phyloP scores from a whole-genome alignment of 1,140 invertebrate species.

The Helicorthomorpha holstii region DNA sequence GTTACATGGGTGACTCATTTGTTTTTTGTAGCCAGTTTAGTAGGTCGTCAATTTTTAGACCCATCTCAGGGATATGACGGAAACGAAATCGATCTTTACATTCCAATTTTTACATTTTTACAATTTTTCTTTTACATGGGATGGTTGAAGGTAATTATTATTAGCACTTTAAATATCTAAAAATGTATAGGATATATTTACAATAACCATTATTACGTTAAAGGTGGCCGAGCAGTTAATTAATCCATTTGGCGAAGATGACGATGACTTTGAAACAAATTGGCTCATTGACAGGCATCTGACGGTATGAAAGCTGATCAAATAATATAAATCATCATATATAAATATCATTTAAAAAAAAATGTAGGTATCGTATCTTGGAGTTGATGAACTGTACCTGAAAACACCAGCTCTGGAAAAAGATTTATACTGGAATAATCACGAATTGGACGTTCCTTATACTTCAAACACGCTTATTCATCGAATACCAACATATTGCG shows the following conservation, averaged over 20 bases:
- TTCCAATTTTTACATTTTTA: slow-evolving; percentile 23
- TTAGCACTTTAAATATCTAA: neutral
- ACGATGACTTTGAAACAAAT: slow-evolving; percentile 77
- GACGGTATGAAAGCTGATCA: slow-evolving; percentile 38
- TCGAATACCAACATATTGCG: slow-evolving; percentile 12
- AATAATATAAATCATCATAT: neutral
- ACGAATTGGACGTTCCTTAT: slow-evolving; percentile 5
- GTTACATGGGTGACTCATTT: slow-evolving; percentile 29
- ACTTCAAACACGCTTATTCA: slow-evolving; percentile 5
- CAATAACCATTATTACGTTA: slow-evolving; percentile 22
- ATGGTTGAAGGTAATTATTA: slow-evolving; percentile 24
- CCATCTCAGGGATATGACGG: slow-evolving; percentile 16
- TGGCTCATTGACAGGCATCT: slow-evolving; percentile 78
- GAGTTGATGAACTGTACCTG: slow-evolving; percentile 74
- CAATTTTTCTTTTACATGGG: slow-evolving; percentile 37
- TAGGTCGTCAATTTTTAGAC: slow-evolving; percentile 20
- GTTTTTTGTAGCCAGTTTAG: slow-evolving; percentile 29
- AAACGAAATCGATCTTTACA: slow-evolving; percentile 18
- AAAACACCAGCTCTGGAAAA: slow-evolving; percentile 8
- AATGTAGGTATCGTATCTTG: slow-evolving; percentile 66
- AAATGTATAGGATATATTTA: neutral
- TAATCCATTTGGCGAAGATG: slow-evolving; percentile 85
- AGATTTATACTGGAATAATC: slow-evolving; percentile 8
- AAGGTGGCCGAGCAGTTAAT: slow-evolving; percentile 85
- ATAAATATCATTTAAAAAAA: neutral